Evolutionary conservation across 2,113 vertebrate genomes (phyloP), one percentile per base, ranked within the genome.

Genomic region (Neopipo cinnamomea): DNA sequence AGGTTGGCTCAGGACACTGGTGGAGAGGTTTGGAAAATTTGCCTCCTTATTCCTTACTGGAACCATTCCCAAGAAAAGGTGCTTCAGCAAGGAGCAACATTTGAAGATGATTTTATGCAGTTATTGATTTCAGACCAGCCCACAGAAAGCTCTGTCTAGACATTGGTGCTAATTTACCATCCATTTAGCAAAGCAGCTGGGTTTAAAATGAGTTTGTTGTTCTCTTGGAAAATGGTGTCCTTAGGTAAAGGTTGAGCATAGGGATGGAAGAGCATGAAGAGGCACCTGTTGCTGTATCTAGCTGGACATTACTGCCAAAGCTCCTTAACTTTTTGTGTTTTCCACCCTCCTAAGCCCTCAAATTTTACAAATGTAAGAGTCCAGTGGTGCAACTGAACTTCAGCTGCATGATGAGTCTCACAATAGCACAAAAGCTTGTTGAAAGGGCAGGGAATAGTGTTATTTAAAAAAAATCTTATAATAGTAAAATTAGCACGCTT

Each of bases 1-100:
- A 91, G 96, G 83, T 89, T 96, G 80, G 22, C 73, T 94, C 52
- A 50, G 96, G 91, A 93, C 85, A 65, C 44, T n/a, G 83, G 25
- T 85, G 42, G 47, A 77, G 53, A 68, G 37, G 8, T 85, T 59
- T 55, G 44, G 35, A 75, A 91, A 49, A 47, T 84, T 86, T 85
- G 18, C 31, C 52, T 83, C 24, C 33, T 73, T 63, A 25, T 10
- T 77, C 47, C 33, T 16, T 66, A 5, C n/a, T 68, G 83, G 47
- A 91, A 65, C 72, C 33, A 14, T 72, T 49, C 18, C n/a, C 37
- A 37, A 49, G 52, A 65, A 82, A 49, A 83, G 47, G 41, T 80
- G 55, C 77, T 88, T 88, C 41, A 67, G 62, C 14, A 0, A 47
- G 77, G 20, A 31, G 1, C 41, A 76, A 11, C 41, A 23, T 71